These are phyloP conservation scores for Cyphomyrus discorhynchus DNA, from an alignment of 2,113 vertebrate genomes.

Conservation along the genomic window DNA sequence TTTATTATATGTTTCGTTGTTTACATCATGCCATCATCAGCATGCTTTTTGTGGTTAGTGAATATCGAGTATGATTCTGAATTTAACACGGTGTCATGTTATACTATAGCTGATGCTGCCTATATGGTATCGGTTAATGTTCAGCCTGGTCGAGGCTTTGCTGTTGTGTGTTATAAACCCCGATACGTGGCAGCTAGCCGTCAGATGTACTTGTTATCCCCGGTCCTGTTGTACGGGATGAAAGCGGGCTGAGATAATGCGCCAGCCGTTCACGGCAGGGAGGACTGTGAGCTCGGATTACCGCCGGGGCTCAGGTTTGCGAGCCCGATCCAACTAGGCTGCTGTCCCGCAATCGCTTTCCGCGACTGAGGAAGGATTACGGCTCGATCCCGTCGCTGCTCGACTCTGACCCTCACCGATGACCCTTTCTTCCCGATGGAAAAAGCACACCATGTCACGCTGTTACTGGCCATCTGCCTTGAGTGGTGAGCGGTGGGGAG, in stretches of 20 bases:
- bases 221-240: background rate
- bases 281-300: background rate
- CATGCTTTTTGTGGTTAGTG: background rate
- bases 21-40: background rate
- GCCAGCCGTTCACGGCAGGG: background rate
- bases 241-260: background rate
- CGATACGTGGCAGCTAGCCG: background rate
- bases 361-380: background rate
- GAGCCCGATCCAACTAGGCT: background rate
- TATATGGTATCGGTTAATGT: background rate
- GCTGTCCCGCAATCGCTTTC: background rate
- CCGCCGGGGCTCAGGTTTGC: background rate
- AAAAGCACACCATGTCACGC: background rate
- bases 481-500: background rate
- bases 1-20: background rate
- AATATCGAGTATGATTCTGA: background rate
- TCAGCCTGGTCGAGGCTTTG: background rate
- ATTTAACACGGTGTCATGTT: background rate
- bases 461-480: background rate
- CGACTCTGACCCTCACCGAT: background rate
- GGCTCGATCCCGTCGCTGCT: background rate
- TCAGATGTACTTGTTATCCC: background rate
- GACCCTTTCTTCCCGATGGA: background rate
- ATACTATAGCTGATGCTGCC: background rate
- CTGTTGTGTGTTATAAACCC: background rate